These are phyloP conservation scores for Morelia viridis DNA, from an alignment of 2,797 vertebrate genomes.

Conservation along the genomic window DNA sequence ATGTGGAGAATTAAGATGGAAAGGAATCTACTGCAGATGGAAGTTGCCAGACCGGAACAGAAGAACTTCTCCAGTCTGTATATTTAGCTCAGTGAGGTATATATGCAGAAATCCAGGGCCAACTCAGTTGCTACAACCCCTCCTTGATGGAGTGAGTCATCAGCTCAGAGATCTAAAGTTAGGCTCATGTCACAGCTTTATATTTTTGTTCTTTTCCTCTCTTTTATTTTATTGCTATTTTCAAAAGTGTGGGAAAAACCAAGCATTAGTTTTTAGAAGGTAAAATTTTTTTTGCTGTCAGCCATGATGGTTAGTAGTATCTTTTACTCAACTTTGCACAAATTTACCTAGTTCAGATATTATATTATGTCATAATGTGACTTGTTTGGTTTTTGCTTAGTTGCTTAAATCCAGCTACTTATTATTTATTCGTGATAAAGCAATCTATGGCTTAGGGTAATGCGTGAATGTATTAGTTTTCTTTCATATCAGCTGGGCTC, in stretches of 20 bases:
- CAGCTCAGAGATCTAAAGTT: constrained; percentile 77
- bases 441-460: neutral
- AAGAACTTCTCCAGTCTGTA: constrained; percentile 74
- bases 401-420: neutral
- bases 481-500: neutral
- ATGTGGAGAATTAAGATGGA: constrained; percentile 42
- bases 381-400: neutral
- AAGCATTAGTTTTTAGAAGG: constrained; percentile 57
- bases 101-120: constrained; percentile 78
- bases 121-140: constrained; percentile 69
- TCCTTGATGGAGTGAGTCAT: constrained; percentile 73
- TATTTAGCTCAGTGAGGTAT: constrained; percentile 78
- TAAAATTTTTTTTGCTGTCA: constrained; percentile 25
- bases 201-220: constrained; percentile 36
- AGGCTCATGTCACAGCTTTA: constrained; percentile 74
- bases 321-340: constrained; percentile 31
- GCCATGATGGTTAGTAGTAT: constrained; percentile 39
- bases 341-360: neutral
- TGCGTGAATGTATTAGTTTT: neutral
- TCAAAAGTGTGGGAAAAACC: constrained; percentile 62
- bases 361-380: neutral
- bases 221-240: constrained; percentile 61
- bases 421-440: neutral
- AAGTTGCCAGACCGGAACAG: constrained; percentile 69
- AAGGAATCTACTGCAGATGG: constrained; percentile 60